A percentile compares a stretch with the other conserved stretches of the same genome.
Conservation (phyloP, 2,797 vertebrate species). For the Sebastiscus tertius region DNA sequence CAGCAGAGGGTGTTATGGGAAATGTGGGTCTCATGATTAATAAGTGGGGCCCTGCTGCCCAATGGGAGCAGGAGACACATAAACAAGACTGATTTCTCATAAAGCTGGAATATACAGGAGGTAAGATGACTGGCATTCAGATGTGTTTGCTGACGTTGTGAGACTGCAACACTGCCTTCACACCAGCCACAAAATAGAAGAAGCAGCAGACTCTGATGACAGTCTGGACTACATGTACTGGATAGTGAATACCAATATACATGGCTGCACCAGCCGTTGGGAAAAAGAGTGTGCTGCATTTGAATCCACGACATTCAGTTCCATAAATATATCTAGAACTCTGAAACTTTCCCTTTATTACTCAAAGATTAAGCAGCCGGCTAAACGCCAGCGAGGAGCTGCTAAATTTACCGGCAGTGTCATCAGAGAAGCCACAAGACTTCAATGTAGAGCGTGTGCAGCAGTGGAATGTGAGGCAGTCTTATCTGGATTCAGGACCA, state of each 20-base stretch:
- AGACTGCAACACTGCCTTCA: background rate
- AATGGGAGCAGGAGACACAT: too few species aligned
- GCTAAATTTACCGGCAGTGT: background rate
- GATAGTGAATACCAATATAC: conserved; percentile 1
- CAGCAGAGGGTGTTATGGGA: background rate
- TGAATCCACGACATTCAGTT: background rate
- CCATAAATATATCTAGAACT: background rate
- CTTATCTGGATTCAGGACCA: conserved; percentile 46
- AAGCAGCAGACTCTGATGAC: background rate
- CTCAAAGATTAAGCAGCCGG: too few species aligned
- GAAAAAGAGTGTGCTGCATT: background rate
- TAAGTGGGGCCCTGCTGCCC: background rate
- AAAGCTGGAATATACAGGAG: background rate
- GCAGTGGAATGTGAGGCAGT: background rate
- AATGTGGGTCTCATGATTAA: background rate
- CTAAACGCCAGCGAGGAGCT: too few species aligned
- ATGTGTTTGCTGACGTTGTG: too few species aligned
- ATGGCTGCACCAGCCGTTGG: too few species aligned
- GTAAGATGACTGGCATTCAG: too few species aligned
- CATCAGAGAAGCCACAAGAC: background rate
- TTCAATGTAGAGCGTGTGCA: background rate
- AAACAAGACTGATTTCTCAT: background rate
- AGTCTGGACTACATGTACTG: background rate
- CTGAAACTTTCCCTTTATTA: too few species aligned
- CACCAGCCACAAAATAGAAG: background rate